Evolutionary conservation across 2,797 vertebrate species (phyloP), one percentile per base, ranked within the genome.

Genomic region (Clarias fuscus): DNA sequence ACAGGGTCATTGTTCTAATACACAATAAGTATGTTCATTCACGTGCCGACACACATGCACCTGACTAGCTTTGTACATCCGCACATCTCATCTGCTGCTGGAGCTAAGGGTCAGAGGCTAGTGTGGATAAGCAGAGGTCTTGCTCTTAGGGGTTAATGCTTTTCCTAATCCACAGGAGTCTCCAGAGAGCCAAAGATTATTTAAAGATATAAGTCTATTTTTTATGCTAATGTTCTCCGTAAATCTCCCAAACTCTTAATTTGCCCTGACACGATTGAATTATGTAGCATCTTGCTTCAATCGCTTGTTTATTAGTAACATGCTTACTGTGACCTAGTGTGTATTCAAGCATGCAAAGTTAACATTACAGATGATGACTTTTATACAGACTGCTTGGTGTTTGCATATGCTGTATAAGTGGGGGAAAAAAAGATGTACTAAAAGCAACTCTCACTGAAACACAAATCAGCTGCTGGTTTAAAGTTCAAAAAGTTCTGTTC

Each of bases 101-200:
- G 81, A 77, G 68, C 33, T 72, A 70, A 76, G 81, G 87, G 88
- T 91, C 86, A 91, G 77, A 89, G 91, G 90, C 91, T 89, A 83
- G 53, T 15, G 76, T 59, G 88, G 88, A 89, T 92, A 82, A 89
- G 79, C 75, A 83, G 64, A 86, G 73, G 87, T 88, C 80, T n/a
- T 77, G 85, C 73, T 88, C 83, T 75, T 24, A 65, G 56, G 64
- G 88, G 81, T 90, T 89, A 83, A 72, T 75, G 67, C 85, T 89
- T 64, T 65, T 91, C 84, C 85, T 91, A 90, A 91, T 91, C 88
- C 87, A 82, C 24, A 87, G 91, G 89, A 92, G 87, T 92, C 81
- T 84, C 81, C 48, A 75, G 83, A 88, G 11, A 87, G 62, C 88
- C 59, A 88, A 80, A 90, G 90, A 88, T 91, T 89, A 91, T 65